A percentile compares a stretch with the other conserved stretches of the same genome.
phyloP scores from a whole-genome alignment of 2,113 vertebrate species.

The Antigone vipio region DNA sequence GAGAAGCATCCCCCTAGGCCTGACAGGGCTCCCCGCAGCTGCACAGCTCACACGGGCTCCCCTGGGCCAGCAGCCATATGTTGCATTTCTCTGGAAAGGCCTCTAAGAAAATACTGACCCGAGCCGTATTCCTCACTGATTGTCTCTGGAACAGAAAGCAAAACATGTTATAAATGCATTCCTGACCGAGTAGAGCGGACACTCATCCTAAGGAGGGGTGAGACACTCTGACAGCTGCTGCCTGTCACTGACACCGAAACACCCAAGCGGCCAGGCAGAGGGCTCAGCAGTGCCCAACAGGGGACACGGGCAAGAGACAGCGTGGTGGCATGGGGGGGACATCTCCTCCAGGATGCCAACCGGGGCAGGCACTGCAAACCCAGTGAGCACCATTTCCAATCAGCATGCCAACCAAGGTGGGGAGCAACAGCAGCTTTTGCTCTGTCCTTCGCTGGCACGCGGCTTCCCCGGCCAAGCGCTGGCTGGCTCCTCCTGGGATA shows the following conservation, averaged over 20 bases:
- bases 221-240: background rate
- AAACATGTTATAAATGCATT: background rate
- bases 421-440: background rate
- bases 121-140: background rate
- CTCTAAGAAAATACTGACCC: background rate
- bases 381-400: background rate
- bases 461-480: fast-evolving
- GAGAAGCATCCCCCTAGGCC: background rate
- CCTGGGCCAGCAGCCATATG: background rate
- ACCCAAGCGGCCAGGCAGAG: background rate
- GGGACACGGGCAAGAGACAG: background rate
- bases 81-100: background rate
- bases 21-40: background rate
- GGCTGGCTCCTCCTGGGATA: background rate
- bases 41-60: background rate
- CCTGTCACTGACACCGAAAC: background rate
- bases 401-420: fast-evolving
- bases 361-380: fast-evolving
- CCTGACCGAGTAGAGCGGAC: background rate
- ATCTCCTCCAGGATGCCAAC: background rate
- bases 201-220: background rate
- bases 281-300: fast-evolving
- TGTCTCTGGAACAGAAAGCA: background rate
- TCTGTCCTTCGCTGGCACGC: fast-evolving
- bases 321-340: fast-evolving